Conservation (phyloP, 2,113 vertebrate species). For the Catagonus wagneri region DNA sequence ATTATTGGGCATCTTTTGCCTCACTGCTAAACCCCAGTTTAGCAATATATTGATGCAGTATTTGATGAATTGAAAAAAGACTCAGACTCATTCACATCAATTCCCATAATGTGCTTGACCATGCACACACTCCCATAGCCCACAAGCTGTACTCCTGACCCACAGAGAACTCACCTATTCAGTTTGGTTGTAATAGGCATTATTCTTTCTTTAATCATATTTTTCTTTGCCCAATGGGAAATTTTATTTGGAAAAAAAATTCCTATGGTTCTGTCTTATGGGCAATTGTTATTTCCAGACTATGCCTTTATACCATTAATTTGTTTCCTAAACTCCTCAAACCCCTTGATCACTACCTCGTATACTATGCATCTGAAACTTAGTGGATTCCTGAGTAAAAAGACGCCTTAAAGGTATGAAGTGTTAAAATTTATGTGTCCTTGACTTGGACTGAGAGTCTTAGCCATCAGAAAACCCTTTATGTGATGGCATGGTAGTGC, state of each 20-base stretch:
- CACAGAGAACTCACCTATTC: not conserved
- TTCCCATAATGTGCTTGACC: not conserved
- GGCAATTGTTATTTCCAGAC: not conserved
- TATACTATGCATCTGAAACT: not conserved
- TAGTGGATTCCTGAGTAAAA: not conserved
- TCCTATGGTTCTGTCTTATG: not conserved
- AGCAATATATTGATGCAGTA: not conserved
- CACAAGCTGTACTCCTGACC: not conserved
- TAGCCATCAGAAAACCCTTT: slow-evolving; percentile 8
- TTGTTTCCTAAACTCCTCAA: not conserved
- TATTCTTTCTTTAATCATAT: not conserved
- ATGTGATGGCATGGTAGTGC: not conserved
- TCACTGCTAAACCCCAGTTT: not conserved
- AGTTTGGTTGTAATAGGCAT: not conserved
- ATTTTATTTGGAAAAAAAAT: slow-evolving; percentile 42
- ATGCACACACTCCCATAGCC: not conserved
- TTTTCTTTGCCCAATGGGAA: not conserved
- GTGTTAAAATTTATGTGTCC: not conserved
- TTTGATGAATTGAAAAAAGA: not conserved
- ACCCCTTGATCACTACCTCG: not conserved
- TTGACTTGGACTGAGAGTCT: not conserved
- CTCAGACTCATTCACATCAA: not conserved
- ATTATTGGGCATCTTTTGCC: not conserved
- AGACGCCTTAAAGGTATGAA: not conserved
- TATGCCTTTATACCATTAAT: not conserved